These are phyloP conservation scores for Phrynosoma blainvillii DNA, from an alignment of 2,113 vertebrate species.

Conservation along the genomic window DNA sequence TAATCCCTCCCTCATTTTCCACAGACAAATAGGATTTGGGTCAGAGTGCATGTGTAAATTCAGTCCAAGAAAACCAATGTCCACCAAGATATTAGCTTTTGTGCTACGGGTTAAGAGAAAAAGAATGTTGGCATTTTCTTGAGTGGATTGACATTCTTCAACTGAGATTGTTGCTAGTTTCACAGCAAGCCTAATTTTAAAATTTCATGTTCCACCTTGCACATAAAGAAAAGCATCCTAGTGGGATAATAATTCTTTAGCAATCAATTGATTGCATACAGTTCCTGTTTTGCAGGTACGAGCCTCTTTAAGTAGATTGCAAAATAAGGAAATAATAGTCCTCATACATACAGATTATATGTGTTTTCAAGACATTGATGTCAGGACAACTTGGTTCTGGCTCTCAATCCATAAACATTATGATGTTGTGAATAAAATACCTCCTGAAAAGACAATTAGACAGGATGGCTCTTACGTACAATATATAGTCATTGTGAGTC, in stretches of 20 bases:
- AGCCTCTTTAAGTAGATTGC: conserved; percentile 49
- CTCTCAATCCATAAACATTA: conserved; percentile 6
- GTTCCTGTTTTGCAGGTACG: conserved; percentile 46
- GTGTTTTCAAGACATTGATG: background rate
- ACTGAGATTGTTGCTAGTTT: conserved; percentile 62
- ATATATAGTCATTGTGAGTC: background rate
- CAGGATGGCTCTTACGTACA: background rate
- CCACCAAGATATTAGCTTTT: conserved; percentile 11
- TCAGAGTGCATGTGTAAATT: background rate
- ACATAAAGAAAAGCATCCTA: conserved; percentile 64
- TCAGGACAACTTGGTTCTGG: conserved; percentile 12
- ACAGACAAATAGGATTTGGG: background rate
- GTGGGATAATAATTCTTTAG: conserved; percentile 66
- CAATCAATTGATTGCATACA: conserved; percentile 68
- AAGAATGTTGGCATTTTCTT: conserved; percentile 57
- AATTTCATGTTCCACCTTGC: conserved; percentile 55
- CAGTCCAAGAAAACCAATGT: background rate
- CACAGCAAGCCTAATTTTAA: conserved; percentile 66
- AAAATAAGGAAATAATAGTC: conserved; percentile 56
- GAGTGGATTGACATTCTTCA: conserved; percentile 71
- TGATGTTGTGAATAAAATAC: conserved; percentile 19
- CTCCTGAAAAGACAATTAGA: conserved; percentile 7
- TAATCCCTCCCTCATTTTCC: background rate
- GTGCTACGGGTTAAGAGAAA: conserved; percentile 50
- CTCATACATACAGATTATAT: conserved; percentile 28